A percentile compares a stretch with the other conserved stretches of the same genome.
Conservation (phyloP, 2,888 invertebrate genomes). For the Noctua janthina region DNA sequence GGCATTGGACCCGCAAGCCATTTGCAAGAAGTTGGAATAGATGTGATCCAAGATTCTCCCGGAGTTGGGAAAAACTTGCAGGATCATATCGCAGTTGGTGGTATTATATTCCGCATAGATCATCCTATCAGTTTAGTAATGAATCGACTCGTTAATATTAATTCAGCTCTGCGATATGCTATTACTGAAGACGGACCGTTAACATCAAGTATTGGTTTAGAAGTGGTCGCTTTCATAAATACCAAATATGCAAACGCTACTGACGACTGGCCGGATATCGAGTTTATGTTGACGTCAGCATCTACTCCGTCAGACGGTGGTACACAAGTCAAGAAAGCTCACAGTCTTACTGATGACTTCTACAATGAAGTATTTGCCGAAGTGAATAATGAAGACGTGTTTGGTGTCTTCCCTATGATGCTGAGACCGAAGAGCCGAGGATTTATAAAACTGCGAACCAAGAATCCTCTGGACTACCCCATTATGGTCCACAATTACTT, state of each 20-base stretch:
- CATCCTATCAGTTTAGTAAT: conserved; percentile 95
- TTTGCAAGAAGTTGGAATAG: conserved; percentile 92
- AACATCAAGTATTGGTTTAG: conserved; percentile 96
- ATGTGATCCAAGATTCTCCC: conserved; percentile 93
- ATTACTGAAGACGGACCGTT: conserved; percentile 96
- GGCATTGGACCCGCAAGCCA: conserved; percentile 96
- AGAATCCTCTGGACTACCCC: conserved; percentile 95
- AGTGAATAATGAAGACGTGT: conserved; percentile 94
- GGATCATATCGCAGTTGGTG: conserved; percentile 97
- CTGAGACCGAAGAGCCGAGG: conserved; percentile 97
- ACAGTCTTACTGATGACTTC: conserved; percentile 95
- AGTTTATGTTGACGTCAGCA: conserved; percentile 96
- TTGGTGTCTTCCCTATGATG: conserved; percentile 97
- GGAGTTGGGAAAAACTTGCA: conserved; percentile 97
- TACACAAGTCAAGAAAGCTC: conserved; percentile 94
- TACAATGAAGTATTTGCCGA: conserved; percentile 94
- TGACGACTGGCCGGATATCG: conserved; percentile 98
- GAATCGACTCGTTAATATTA: conserved; percentile 95
- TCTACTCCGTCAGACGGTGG: conserved; percentile 96
- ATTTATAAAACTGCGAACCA: conserved; percentile 93
- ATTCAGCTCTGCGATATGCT: conserved; percentile 95
- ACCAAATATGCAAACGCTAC: conserved; percentile 96
- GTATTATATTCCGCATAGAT: conserved; percentile 95
- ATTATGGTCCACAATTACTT: conserved; percentile 97
- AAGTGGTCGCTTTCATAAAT: conserved; percentile 96